Evolutionary conservation across 1,140 invertebrate species (phyloP), one percentile per base, ranked within the genome.

Genomic region (Riptortus pedestris): DNA sequence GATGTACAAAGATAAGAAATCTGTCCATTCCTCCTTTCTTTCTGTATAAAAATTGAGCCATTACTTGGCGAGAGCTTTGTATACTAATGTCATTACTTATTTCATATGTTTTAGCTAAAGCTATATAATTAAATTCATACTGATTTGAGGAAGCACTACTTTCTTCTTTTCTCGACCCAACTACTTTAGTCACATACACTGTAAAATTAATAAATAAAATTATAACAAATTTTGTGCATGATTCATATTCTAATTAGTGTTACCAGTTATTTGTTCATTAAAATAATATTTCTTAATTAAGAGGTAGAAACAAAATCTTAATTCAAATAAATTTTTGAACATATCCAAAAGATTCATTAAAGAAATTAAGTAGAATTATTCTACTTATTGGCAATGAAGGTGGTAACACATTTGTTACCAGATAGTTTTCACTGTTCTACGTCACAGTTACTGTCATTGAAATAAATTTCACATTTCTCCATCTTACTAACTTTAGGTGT

Each of bases 41-140:
- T 51, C 80, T 81, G 71, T 87, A 86, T 2, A 90, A 76, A 80
- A 88, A 91, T 72, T 90, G 87, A 62, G 87, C 77, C 79, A 87
- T 82, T 29, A 86, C 80, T 76, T 89, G 87, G 58, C 83, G 85
- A 1, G 71, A 71, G 64, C 74, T 76, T 33, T 76, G 74, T 48
- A 76, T 75, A 68, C 82, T 76, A 20, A 84, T 74, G 57, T 72
- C 67, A 45, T 79, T 79, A 7, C 80, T 72, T 55, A 77, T 78
- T 18, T 70, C 68, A 66, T 79, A 76, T 51, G 76, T 74, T 60
- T 75, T 77, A 38, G 80, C 74, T n/a, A 86, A 72, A 69, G 82
- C 81, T 43, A 85, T 72, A 11, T 88, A 70, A 70, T 76, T 81
- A 29, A 83, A 79, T 70, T 74, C 70, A 55, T 77, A 78, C 60